Percentiles rank a stretch among this genome's conserved stretches.
These are phyloP conservation scores for Botrylloides violaceus DNA, from an alignment of 23 tunicate genomes.

Conservation along the genomic window DNA sequence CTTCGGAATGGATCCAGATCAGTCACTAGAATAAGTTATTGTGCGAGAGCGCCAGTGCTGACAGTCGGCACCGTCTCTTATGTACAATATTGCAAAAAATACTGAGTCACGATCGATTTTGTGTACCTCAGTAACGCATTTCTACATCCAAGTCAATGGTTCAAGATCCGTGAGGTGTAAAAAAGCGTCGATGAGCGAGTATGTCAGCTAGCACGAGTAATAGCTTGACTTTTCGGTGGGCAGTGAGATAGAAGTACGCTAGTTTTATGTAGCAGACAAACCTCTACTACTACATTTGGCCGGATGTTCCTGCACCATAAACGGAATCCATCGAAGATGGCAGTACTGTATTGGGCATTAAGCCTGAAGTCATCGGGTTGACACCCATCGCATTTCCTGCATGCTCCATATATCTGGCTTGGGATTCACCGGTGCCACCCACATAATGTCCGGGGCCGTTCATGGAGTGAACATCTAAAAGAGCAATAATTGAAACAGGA, in stretches of 20 bases:
- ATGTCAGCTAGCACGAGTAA: too few species aligned
- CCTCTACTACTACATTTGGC: constrained; percentile 9
- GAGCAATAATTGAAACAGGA: not conserved
- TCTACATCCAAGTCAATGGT: too few species aligned
- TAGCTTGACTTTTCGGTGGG: too few species aligned
- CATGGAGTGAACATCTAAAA: constrained; percentile 8
- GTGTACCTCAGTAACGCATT: not conserved
- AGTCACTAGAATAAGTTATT: too few species aligned
- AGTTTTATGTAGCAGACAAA: too few species aligned
- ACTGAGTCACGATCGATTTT: too few species aligned
- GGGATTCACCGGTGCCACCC: not conserved
- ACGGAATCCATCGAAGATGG: constrained; percentile 17
- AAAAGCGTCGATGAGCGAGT: too few species aligned
- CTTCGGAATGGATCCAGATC: not conserved
- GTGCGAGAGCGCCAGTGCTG: too few species aligned
- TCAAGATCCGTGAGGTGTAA: too few species aligned
- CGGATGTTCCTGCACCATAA: constrained; percentile 8
- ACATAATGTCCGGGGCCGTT: constrained; percentile 16
- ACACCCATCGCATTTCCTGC: constrained; percentile 13
- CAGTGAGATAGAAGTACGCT: constrained; percentile 1
- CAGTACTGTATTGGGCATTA: constrained; percentile 7
- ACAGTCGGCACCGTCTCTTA: too few species aligned
- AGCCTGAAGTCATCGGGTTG: constrained; percentile 6
- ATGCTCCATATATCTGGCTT: constrained; percentile 19
- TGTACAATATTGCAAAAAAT: constrained; percentile 1